Evolutionary conservation across 2,113 vertebrate species (phyloP), one percentile per base, ranked within the genome.

Genomic region (Dicrurus megarhynchus): DNA sequence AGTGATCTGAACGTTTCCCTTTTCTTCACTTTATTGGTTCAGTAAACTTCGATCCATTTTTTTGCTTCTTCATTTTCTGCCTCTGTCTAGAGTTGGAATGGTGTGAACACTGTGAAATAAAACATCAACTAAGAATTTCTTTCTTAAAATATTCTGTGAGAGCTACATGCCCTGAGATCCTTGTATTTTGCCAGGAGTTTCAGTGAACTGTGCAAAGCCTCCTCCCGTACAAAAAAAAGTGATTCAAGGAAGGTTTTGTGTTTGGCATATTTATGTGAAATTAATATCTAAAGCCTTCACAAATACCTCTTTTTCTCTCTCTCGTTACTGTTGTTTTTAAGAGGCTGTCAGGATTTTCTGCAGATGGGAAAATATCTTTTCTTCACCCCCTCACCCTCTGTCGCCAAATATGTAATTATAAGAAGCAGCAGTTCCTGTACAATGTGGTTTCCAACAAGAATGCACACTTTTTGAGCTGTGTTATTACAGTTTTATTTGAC

Each of bases 381-480:
- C 84, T 91, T 97, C 96, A 97, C 96, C 95, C 95, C 96, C 96
- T 96, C 95, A 96, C 94, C 84, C 95, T 96, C 96, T 97, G 96
- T 85, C 27, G 0, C 75, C 90, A 95, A 91, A 92, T 95, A 89
- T 75, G 69, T 82, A 95, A 94, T 97, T 94, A 95, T 89, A 78
- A 89, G 93, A 92, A 92, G 94, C 87, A 96, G 74, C 65, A 82
- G 94, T 93, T 96, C 89, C 93, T 91, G 81, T 65, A 84, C 92
- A 89, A 87, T 79, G 37, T 88, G 74, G 79, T 93, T 96, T 89
- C 56, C 67, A 57, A 13, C 44, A 76, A 68, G 57, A 68, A 24
- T 2, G 1, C 35, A 73, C 22, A 22, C 20, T 49, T 80, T 83
- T 35, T 53, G 81, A 94, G 76, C 42, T 73, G 8, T 63, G 16